Percentiles rank a stretch among this genome's conserved stretches.
These are phyloP conservation scores for Rhopalosiphum nymphaeae DNA, from an alignment of 2,888 invertebrate species.

Conservation along the genomic window DNA sequence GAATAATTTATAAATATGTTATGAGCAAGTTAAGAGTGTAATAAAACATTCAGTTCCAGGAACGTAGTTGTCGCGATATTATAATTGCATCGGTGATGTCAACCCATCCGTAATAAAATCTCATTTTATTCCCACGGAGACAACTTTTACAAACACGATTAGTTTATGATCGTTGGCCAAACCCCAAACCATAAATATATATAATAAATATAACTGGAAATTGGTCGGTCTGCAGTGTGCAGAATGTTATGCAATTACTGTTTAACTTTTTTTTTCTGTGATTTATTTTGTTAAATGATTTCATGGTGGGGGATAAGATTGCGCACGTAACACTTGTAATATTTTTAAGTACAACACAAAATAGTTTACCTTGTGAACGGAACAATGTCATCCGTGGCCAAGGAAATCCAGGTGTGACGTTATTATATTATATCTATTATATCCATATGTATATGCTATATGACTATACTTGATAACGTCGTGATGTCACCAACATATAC, in stretches of 20 bases:
- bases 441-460: not conserved
- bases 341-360: not conserved
- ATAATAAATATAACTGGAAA: not conserved
- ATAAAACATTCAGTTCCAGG: not conserved
- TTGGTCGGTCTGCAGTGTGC: not conserved
- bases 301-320: not conserved
- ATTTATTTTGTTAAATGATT: constrained; percentile 22
- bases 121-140: constrained; percentile 14
- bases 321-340: not conserved
- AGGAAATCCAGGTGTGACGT: not conserved
- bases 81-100: constrained; percentile 18
- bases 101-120: constrained; percentile 24
- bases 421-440: not conserved
- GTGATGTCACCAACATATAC: not conserved
- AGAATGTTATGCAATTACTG: not conserved
- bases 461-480: not conserved
- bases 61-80: constrained; percentile 1
- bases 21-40: not conserved
- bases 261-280: not conserved
- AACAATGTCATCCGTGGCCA: constrained; percentile 8
- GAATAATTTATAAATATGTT: constrained; percentile 15
- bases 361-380: constrained; percentile 9
- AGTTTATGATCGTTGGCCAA: constrained; percentile 2
- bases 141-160: constrained; percentile 36
- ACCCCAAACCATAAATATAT: constrained; percentile 1